Percentiles rank a stretch among this genome's conserved stretches.
phyloP scores from a whole-genome alignment of 1,140 invertebrate species.

The Calosoma granatense region DNA sequence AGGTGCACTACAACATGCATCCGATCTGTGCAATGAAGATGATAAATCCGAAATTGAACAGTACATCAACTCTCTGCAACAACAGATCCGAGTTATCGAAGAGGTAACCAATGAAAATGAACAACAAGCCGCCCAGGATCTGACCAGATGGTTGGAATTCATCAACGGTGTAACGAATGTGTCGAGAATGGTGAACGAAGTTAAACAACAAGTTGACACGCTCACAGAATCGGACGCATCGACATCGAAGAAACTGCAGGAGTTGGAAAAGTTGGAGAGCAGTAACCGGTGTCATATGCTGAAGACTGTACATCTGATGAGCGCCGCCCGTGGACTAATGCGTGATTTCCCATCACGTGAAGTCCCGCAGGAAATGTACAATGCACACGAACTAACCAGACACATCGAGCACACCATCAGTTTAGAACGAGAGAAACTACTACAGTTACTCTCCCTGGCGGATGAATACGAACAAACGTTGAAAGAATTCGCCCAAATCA shows the following conservation, averaged over 20 bases:
- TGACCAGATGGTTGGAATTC: conserved; percentile 61
- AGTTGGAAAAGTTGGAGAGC: conserved; percentile 53
- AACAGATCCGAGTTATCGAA: conserved; percentile 47
- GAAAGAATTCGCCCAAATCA: conserved; percentile 74
- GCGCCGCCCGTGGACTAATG: conserved; percentile 42
- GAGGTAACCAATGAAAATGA: conserved; percentile 50
- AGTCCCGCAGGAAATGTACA: conserved; percentile 54
- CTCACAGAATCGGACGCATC: conserved; percentile 48
- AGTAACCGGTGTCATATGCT: conserved; percentile 42
- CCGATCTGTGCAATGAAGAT: conserved; percentile 39
- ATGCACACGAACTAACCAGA: conserved; percentile 51
- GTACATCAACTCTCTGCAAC: conserved; percentile 39
- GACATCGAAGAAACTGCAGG: conserved; percentile 49
- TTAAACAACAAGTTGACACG: conserved; percentile 43
- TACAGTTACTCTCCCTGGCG: conserved; percentile 59
- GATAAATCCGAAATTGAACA: conserved; percentile 36
- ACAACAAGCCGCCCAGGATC: conserved; percentile 44
- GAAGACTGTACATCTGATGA: conserved; percentile 40
- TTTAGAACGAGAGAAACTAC: conserved; percentile 58
- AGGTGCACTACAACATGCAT: conserved; percentile 37
- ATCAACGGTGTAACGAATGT: conserved; percentile 46
- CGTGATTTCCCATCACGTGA: conserved; percentile 52
- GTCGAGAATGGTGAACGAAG: conserved; percentile 38
- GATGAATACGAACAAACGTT: conserved; percentile 81
- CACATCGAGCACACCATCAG: conserved; percentile 55